Evolutionary conservation across 2,797 vertebrate genomes (phyloP).

Genomic region (Telmatherina bonti): DNA sequence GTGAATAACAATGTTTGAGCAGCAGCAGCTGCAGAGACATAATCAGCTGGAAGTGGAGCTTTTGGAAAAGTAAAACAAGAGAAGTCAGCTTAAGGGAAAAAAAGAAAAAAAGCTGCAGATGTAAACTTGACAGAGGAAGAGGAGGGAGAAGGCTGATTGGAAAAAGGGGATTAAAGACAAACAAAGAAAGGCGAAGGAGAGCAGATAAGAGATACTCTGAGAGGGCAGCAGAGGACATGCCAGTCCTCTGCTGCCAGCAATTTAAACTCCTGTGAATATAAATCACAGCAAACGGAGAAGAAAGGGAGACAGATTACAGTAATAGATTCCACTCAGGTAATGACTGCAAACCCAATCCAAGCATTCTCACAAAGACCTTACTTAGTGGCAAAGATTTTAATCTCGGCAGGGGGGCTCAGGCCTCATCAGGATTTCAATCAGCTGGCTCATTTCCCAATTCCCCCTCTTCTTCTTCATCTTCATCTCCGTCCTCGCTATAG

Average conservation of each 20-base stretch:
- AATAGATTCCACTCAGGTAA: slow-evolving; percentile 72
- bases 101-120: slow-evolving; percentile 5
- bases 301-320: slow-evolving; percentile 53
- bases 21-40: slow-evolving; percentile 23
- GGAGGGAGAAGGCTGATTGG: slow-evolving; percentile 21
- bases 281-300: slow-evolving; percentile 58
- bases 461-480: slow-evolving; percentile 32
- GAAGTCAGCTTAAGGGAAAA: slow-evolving; percentile 2
- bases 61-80: slow-evolving; percentile 24
- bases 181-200: slow-evolving; percentile 11
- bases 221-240: slow-evolving; percentile 50
- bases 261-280: slow-evolving; percentile 46
- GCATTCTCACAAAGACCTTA: slow-evolving; percentile 71
- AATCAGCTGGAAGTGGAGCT: slow-evolving; percentile 19
- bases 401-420: slow-evolving; percentile 26
- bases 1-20: slow-evolving; percentile 33
- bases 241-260: slow-evolving; percentile 15
- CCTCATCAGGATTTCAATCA: slow-evolving; percentile 62
- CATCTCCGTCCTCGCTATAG: slow-evolving; percentile 5
- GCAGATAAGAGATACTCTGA: slow-evolving; percentile 9
- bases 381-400: slow-evolving; percentile 59
- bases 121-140: slow-evolving; percentile 15
- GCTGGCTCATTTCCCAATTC: slow-evolving; percentile 51
- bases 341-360: slow-evolving; percentile 67
- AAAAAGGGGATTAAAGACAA: slow-evolving; percentile 23